These are phyloP conservation scores for Uria lomvia DNA, from an alignment of 2,113 vertebrate species.

Conservation along the genomic window DNA sequence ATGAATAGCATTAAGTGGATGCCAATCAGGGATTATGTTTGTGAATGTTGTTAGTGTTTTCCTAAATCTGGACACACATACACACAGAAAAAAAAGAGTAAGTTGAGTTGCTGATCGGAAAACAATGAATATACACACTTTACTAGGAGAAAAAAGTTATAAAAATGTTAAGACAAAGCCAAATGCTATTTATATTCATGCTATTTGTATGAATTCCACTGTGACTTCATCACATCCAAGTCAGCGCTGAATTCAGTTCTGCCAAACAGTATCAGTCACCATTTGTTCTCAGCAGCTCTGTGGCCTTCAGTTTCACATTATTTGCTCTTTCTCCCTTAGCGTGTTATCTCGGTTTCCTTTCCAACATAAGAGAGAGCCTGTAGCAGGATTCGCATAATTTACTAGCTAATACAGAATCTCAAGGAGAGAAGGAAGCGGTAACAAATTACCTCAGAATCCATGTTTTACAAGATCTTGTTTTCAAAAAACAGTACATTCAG, in stretches of 20 bases:
- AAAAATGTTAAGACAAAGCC: not conserved
- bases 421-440: not conserved
- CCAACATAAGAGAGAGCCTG: not conserved
- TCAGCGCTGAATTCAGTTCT: not conserved
- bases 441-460: not conserved
- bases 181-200: not conserved
- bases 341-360: not conserved
- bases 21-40: constrained; percentile 82
- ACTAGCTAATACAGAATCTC: not conserved
- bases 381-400: not conserved
- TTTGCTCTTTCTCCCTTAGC: not conserved
- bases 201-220: not conserved
- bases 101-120: not conserved
- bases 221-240: not conserved
- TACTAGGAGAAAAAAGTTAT: not conserved
- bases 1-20: constrained; percentile 83
- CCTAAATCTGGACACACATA: constrained; percentile 54
- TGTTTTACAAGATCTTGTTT: not conserved
- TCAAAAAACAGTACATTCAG: not conserved
- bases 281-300: not conserved
- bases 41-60: constrained; percentile 86
- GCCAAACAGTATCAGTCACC: not conserved
- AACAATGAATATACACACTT: not conserved
- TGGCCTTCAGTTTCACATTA: not conserved
- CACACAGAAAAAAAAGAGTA: not conserved